Conservation (phyloP, 2,113 vertebrate species). For the Notarius lentiginosus region DNA sequence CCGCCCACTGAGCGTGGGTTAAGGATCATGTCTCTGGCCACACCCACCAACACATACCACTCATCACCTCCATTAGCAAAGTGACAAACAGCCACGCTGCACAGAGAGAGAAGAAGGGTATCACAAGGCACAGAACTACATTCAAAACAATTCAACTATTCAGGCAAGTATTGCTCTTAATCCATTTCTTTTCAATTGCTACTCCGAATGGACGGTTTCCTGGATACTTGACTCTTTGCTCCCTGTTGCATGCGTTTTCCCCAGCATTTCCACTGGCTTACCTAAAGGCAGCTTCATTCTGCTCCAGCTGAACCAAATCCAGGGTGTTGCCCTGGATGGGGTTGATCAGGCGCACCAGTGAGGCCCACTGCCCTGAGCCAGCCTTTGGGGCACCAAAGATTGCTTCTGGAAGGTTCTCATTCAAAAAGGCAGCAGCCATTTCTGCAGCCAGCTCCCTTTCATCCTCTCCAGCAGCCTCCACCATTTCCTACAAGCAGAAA, state of each 20-base stretch:
- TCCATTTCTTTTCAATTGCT: neutral
- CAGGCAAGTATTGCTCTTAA: too few species aligned
- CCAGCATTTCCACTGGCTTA: conserved; percentile 51
- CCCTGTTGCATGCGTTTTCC: neutral
- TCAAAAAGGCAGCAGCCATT: conserved; percentile 97
- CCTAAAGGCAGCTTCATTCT: conserved; percentile 99
- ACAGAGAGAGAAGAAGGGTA: neutral
- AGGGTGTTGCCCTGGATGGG: conserved; percentile 93
- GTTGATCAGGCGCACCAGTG: conserved; percentile 91
- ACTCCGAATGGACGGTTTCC: neutral
- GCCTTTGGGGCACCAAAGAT: conserved; percentile 97
- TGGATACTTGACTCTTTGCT: neutral
- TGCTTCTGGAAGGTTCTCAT: conserved; percentile 93
- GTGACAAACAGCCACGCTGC: conserved; percentile 89
- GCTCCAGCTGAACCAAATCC: conserved; percentile 94
- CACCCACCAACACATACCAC: conserved; percentile 95
- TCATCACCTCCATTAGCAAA: conserved; percentile 91
- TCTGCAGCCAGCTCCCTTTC: conserved; percentile 95
- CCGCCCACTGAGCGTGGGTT: conserved; percentile 91
- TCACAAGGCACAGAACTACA: neutral
- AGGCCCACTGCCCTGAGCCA: conserved; percentile 96
- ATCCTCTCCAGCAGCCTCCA: conserved; percentile 96
- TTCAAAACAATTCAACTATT: neutral
- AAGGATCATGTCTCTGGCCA: conserved; percentile 94
- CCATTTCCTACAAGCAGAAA: conserved; percentile 85